Percentiles rank a stretch among this genome's conserved stretches.
Conservation (phyloP, 1,140 invertebrate genomes). For the Drosophila virilis region DNA sequence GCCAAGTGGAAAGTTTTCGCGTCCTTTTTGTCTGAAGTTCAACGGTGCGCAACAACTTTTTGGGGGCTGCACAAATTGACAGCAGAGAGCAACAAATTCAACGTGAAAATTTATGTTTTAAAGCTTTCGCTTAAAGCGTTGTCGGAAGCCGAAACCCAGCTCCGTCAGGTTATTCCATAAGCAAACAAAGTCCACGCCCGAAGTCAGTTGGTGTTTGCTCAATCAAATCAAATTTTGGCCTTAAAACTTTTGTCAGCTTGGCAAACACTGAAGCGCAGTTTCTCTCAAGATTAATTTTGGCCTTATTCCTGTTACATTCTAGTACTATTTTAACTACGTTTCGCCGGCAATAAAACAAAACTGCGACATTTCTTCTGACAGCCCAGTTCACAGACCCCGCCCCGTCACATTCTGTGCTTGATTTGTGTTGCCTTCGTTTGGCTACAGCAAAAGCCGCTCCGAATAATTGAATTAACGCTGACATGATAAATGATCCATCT, state of each 20-base stretch:
- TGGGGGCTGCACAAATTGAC: slow-evolving; percentile 56
- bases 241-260: slow-evolving; percentile 30
- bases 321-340: neutral
- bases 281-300: slow-evolving; percentile 8
- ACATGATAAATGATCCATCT: slow-evolving; percentile 59
- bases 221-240: slow-evolving; percentile 32
- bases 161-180: slow-evolving; percentile 4
- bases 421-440: slow-evolving; percentile 41
- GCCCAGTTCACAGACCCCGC: neutral
- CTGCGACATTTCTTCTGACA: slow-evolving; percentile 11
- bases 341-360: neutral
- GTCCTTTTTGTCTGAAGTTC: slow-evolving; percentile 63
- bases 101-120: slow-evolving; percentile 38
- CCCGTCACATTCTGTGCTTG: slow-evolving; percentile 17
- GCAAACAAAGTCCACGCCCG: slow-evolving; percentile 33
- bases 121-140: slow-evolving; percentile 21
- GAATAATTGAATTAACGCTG: slow-evolving; percentile 63
- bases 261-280: neutral
- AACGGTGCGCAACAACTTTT: slow-evolving; percentile 73
- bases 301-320: slow-evolving; percentile 5
- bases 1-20: slow-evolving; percentile 74
- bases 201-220: slow-evolving; percentile 20
- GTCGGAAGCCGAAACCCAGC: slow-evolving; percentile 21
- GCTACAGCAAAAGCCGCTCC: slow-evolving; percentile 54
- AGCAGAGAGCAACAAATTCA: slow-evolving; percentile 51